phyloP scores from a whole-genome alignment of 2,113 vertebrate species.

The Thymallus thymallus region DNA sequence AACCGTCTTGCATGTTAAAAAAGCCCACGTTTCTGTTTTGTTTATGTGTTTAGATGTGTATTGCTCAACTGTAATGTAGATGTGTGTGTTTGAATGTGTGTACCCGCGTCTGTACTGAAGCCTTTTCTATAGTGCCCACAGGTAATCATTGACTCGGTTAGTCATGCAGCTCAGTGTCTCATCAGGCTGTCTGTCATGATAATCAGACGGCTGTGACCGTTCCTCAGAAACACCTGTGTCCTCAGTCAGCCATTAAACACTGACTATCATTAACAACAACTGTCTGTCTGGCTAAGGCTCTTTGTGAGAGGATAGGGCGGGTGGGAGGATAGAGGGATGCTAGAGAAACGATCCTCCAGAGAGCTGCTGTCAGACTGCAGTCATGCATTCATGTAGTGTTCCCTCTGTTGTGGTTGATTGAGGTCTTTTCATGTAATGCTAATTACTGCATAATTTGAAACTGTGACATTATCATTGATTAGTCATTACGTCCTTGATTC shows the following conservation, averaged over 20 bases:
- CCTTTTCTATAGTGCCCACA: neutral
- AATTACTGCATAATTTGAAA: neutral
- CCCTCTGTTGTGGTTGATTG: conserved; percentile 10
- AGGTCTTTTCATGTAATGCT: neutral
- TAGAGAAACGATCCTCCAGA: neutral
- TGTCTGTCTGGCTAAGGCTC: neutral
- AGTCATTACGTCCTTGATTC: too few species aligned
- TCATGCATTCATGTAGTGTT: neutral
- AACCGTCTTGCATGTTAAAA: too few species aligned
- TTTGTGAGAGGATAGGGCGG: neutral
- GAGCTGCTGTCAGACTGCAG: neutral
- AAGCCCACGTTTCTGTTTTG: neutral
- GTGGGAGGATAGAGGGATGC: neutral
- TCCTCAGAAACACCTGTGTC: neutral
- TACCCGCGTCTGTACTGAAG: conserved; percentile 8
- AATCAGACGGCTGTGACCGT: conserved; percentile 3
- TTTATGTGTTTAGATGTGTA: neutral
- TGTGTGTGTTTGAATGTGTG: conserved; percentile 6
- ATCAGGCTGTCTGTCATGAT: conserved; percentile 18
- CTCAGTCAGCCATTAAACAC: neutral
- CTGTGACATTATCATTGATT: too few species aligned
- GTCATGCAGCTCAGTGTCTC: neutral
- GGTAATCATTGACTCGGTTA: neutral
- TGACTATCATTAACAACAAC: neutral
- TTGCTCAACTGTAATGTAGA: conserved; percentile 6